Conservation (phyloP, 2,113 vertebrate genomes). For the Odocoileus hemionus region DNA sequence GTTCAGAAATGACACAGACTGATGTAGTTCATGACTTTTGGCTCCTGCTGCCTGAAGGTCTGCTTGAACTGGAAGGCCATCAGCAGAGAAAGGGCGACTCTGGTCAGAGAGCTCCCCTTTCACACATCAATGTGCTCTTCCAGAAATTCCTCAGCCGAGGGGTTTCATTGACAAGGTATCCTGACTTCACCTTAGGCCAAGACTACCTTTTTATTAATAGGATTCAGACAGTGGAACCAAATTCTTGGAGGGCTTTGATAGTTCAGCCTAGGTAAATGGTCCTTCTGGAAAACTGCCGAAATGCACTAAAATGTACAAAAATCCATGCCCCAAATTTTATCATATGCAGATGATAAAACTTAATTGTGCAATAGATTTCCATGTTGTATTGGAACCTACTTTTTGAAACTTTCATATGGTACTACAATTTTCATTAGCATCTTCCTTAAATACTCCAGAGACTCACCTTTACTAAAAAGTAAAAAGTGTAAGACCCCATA, state of each 20-base stretch:
- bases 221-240: not conserved
- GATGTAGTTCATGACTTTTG: not conserved
- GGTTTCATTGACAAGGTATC: not conserved
- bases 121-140: not conserved
- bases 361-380: not conserved
- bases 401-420: not conserved
- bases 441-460: not conserved
- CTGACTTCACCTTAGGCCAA: not conserved
- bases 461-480: not conserved
- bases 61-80: not conserved
- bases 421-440: not conserved
- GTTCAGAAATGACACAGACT: not conserved
- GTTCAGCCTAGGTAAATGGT: not conserved
- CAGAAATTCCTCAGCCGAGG: not conserved
- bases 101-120: not conserved
- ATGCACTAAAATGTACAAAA: not conserved
- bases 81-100: fast-evolving
- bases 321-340: not conserved
- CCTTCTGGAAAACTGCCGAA: not conserved
- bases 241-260: not conserved
- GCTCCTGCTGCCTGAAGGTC: not conserved
- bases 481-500: not conserved
- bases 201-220: not conserved
- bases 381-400: not conserved
- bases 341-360: not conserved